Percentiles rank a stretch among this genome's conserved stretches.
Conservation (phyloP, 2,797 vertebrate genomes). For the Craterocephalus amniculus region DNA sequence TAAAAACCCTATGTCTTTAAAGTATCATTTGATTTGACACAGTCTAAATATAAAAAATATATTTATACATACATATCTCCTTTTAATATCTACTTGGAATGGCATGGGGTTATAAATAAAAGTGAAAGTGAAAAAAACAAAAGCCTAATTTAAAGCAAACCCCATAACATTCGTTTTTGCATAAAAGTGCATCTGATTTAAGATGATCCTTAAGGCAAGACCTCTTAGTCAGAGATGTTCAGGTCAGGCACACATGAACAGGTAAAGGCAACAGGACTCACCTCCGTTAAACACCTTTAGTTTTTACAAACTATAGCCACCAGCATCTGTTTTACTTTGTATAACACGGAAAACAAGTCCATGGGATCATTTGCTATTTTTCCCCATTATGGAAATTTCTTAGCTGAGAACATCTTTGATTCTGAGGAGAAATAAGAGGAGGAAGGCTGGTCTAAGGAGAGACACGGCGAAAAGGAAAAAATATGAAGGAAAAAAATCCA, state of each 20-base stretch:
- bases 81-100: slow-evolving; percentile 85
- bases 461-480: not conserved
- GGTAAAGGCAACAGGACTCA: slow-evolving; percentile 5
- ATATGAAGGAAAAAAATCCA: not conserved
- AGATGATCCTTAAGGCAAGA: slow-evolving; percentile 47
- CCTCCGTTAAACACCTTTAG: slow-evolving; percentile 26
- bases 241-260: slow-evolving; percentile 31
- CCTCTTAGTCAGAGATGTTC: slow-evolving; percentile 37
- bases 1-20: slow-evolving; percentile 71
- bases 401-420: slow-evolving; percentile 16
- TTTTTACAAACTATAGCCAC: slow-evolving; percentile 13
- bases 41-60: slow-evolving; percentile 88
- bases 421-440: slow-evolving; percentile 4
- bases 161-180: slow-evolving; percentile 85
- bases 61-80: slow-evolving; percentile 88
- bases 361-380: not conserved
- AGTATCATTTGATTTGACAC: slow-evolving; percentile 84
- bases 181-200: slow-evolving; percentile 90
- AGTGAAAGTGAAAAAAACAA: slow-evolving; percentile 65
- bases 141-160: slow-evolving; percentile 79
- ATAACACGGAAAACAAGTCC: not conserved
- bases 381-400: slow-evolving; percentile 38
- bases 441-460: not conserved
- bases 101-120: slow-evolving; percentile 91
- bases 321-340: slow-evolving; percentile 23